These are phyloP conservation scores for Macrotus californicus DNA, from an alignment of 2,113 vertebrate species.

Conservation along the genomic window DNA sequence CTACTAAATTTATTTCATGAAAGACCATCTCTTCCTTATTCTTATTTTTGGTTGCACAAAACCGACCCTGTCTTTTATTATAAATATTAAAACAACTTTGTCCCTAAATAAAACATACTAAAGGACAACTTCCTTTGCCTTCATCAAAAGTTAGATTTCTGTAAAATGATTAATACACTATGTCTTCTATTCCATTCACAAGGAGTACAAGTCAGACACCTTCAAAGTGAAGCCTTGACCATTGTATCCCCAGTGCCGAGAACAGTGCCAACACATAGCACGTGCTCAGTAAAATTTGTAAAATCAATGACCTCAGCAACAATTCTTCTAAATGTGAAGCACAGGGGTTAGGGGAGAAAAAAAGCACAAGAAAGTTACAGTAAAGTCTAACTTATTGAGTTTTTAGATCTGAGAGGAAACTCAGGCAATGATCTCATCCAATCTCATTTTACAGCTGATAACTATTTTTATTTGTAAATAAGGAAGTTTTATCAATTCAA, in stretches of 20 bases:
- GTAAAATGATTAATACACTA: not conserved
- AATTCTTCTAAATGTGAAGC: not conserved
- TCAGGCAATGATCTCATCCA: not conserved
- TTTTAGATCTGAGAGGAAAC: constrained; percentile 10
- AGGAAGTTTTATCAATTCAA: not conserved
- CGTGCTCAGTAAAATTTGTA: not conserved
- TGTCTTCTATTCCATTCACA: constrained; percentile 2
- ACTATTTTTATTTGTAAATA: constrained; percentile 23
- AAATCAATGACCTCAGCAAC: not conserved
- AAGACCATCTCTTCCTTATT: not conserved
- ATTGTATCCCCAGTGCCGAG: not conserved
- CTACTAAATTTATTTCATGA: not conserved
- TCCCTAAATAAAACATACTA: not conserved
- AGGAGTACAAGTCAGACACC: not conserved
- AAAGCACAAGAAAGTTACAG: not conserved
- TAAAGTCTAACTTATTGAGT: not conserved
- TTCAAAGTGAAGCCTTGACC: not conserved
- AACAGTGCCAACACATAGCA: not conserved
- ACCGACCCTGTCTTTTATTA: not conserved
- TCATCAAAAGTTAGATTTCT: not conserved
- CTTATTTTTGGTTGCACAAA: not conserved
- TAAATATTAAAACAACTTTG: not conserved
- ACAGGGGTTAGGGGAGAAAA: not conserved
- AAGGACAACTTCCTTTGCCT: not conserved
- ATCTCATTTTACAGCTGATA: constrained; percentile 7